Evolutionary conservation across 2,113 vertebrate species (phyloP).

Genomic region (Muscicapa adusta): DNA sequence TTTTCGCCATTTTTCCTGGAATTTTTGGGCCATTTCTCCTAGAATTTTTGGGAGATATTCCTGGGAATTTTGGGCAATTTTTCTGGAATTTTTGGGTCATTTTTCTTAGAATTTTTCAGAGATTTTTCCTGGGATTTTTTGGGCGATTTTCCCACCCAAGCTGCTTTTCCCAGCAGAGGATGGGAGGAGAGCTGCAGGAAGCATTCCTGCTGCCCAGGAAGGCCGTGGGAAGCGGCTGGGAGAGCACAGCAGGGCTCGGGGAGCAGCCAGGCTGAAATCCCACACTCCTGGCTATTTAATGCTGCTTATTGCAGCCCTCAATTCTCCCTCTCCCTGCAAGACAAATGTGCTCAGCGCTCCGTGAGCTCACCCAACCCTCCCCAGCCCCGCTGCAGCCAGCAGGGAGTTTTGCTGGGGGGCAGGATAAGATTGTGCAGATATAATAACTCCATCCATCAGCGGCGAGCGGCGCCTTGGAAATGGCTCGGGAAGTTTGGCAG

Average conservation of each 20-base stretch:
- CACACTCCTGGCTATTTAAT: background rate
- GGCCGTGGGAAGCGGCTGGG: fast-evolving
- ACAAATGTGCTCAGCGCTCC: slow-evolving; percentile 21
- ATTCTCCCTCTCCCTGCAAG: background rate
- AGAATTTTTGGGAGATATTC: no score
- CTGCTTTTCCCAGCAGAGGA: no score
- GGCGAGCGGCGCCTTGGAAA: background rate
- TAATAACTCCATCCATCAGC: slow-evolving; percentile 63
- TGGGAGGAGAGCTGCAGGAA: background rate
- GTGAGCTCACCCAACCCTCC: background rate
- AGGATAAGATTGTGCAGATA: slow-evolving; percentile 55
- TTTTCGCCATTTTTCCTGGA: no score
- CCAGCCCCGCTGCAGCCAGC: slow-evolving; percentile 20
- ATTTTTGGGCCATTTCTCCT: no score
- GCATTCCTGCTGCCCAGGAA: background rate
- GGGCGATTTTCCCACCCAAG: background rate
- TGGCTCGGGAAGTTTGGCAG: background rate
- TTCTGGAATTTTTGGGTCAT: no score
- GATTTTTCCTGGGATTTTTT: no score
- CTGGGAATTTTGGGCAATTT: no score
- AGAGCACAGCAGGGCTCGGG: background rate
- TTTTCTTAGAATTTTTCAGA: no score
- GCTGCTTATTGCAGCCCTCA: slow-evolving; percentile 11
- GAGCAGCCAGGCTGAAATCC: background rate
- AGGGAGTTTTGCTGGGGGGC: slow-evolving; percentile 55